Evolutionary conservation across 2,888 invertebrate genomes (phyloP), one percentile per base, ranked within the genome.

Genomic region (Embidobia sp.): DNA sequence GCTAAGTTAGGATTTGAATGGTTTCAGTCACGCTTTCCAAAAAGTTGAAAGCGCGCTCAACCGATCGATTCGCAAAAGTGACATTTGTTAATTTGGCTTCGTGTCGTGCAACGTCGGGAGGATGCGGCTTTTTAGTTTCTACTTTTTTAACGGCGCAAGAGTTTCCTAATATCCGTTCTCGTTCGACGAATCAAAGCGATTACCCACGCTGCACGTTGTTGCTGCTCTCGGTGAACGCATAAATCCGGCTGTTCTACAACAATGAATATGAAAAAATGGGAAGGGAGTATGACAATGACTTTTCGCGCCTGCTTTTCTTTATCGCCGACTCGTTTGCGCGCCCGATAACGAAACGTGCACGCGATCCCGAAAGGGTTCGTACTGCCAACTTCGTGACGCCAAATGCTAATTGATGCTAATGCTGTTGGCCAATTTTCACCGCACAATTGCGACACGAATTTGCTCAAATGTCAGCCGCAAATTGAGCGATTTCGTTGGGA

Each of bases 81-180:
- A 61, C 72, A 63, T 51, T 64, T 51, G 66, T 51, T 48, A 70
- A 63, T 69, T 76, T 8, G 76, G 70, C 75, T 70, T 78, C 76
- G 66, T 59, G 74, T 57, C 73, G 64, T 55, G 73, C 55, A 69
- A 59, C 64, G 7, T 35, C 61, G 64, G 67, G 81, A 82, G 82
- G 85, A 85, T 82, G 80, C 80, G 79, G 80, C 83, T 82, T 82
- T 82, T 82, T 81, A 83, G 80, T 82, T 83, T 83, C 80, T 79
- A 81, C 80, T 82, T 79, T 80, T 79, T 80, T 51, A 77, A 78
- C 79, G 77, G 76, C 80, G 82, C 82, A 82, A 78, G 79, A 80
- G 80, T 87, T 87, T 86, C 86, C 83, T 85, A 87, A 88, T 87
- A 85, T 88, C 88, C 88, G 88, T 86, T 88, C 85, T 85, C 82